Evolutionary conservation across 2,888 invertebrate species (phyloP).

Genomic region (Ophioninae sp.): DNA sequence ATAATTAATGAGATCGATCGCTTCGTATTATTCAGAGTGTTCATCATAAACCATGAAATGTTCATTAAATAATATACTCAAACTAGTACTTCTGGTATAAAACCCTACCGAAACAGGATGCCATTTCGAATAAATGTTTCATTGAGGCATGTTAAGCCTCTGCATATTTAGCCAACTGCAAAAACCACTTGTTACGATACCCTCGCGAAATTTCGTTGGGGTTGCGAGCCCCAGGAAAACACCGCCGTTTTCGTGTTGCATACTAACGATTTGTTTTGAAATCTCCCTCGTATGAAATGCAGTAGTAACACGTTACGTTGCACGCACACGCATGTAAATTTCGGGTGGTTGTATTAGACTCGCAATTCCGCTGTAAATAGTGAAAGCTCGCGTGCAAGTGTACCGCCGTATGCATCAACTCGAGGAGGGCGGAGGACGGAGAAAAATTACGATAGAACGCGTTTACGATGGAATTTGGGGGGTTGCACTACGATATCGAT

Average conservation of each 20-base stretch:
- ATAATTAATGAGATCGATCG: background rate
- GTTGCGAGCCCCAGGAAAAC: background rate
- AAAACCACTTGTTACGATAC: constrained; percentile 1
- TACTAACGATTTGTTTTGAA: constrained; percentile 26
- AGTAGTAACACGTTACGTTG: constrained; percentile 13
- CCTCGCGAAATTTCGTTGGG: constrained; percentile 5
- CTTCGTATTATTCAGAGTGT: background rate
- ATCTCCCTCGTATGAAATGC: constrained; percentile 35
- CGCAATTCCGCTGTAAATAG: constrained; percentile 10
- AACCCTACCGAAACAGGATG: background rate
- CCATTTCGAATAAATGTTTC: background rate
- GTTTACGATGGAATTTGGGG: constrained; percentile 39
- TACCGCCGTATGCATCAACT: constrained; percentile 23
- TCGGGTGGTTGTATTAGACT: constrained; percentile 1
- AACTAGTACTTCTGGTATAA: background rate
- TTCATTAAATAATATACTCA: background rate
- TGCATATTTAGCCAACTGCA: background rate
- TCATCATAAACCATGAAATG: no score
- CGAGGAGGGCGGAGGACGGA: constrained; percentile 19
- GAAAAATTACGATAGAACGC: constrained; percentile 35
- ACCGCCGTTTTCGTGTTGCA: constrained; percentile 8
- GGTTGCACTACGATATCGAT: constrained; percentile 34
- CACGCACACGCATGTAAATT: constrained; percentile 41
- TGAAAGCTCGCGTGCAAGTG: constrained; percentile 43
- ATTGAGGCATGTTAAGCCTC: background rate